Evolutionary conservation across 2,797 vertebrate species (phyloP), one percentile per base, ranked within the genome.

Genomic region (Platyrinchus mystaceus): DNA sequence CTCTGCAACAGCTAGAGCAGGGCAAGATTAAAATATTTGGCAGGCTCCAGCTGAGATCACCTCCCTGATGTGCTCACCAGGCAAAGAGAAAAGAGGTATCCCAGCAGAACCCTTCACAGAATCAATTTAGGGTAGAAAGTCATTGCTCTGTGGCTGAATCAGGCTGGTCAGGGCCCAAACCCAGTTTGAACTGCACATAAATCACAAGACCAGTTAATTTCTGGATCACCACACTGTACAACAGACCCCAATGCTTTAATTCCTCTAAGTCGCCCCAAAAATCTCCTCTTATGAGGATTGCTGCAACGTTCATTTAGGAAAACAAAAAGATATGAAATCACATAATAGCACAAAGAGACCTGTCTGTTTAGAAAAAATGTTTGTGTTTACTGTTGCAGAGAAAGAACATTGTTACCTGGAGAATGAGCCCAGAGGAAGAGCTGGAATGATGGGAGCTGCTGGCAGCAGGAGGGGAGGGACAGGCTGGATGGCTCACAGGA

Each of bases 401-500:
- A 93, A 93, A 91, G 96, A 95, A 95, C 93, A 92, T 93, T 69
- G 84, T 91, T 41, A 87, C 93, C 94, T 87, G 92, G 92, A 97
- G 92, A 95, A 93, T 11, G 80, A 73, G 73, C 66, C 76, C 39
- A 8, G 63, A 64, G 83, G 71, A 68, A 30, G 46, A 66, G 73
- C 55, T n/a, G 63, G 50, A 32, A 62, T 41, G 79, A 46, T 1
- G 30, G 50, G 28, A 71, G 28, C 41, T 71, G 67, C 44, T 69
- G 87, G 63, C 53, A 76, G 76, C 66, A 16, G 58, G 77, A 86
- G 37, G 55, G 52, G 77, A 79, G 58, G 30, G 28, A 44, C 9
- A 5, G 1, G 0, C 4, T 22, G 59, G 52, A 41, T 60, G 58
- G 73, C 52, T 67, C 49, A 19, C 37, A 47, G 46, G 26, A 89